These are phyloP conservation scores for Emydoidea blandingii DNA, from an alignment of 2,797 vertebrate species.

Conservation along the genomic window DNA sequence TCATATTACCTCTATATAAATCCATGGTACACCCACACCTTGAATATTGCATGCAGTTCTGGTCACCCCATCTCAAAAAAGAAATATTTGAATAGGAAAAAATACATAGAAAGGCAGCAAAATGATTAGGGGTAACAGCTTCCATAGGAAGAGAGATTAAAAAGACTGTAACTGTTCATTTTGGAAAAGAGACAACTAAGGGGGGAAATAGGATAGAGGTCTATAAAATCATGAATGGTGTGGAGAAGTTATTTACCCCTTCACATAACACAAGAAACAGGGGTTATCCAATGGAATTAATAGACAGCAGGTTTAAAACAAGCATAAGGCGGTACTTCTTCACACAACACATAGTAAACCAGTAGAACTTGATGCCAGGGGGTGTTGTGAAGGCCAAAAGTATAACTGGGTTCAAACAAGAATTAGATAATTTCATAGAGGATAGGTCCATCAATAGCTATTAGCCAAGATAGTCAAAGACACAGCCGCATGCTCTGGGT, in stretches of 20 bases:
- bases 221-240: background rate
- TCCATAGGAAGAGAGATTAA: background rate
- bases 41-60: background rate
- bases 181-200: background rate
- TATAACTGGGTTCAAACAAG: background rate
- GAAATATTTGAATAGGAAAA: background rate
- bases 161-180: background rate
- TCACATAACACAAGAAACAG: background rate
- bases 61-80: background rate
- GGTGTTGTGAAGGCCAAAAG: background rate
- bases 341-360: background rate
- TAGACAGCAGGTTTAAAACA: background rate
- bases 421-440: background rate
- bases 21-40: background rate
- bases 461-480: background rate
- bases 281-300: background rate
- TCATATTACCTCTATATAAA: background rate
- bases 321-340: background rate
- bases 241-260: background rate
- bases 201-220: too few relatives aligned
- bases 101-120: background rate
- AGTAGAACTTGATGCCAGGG: background rate
- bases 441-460: background rate
- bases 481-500: background rate
- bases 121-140: background rate